phyloP scores from a whole-genome alignment of 2,888 invertebrate species.

The Phasia obesa region DNA sequence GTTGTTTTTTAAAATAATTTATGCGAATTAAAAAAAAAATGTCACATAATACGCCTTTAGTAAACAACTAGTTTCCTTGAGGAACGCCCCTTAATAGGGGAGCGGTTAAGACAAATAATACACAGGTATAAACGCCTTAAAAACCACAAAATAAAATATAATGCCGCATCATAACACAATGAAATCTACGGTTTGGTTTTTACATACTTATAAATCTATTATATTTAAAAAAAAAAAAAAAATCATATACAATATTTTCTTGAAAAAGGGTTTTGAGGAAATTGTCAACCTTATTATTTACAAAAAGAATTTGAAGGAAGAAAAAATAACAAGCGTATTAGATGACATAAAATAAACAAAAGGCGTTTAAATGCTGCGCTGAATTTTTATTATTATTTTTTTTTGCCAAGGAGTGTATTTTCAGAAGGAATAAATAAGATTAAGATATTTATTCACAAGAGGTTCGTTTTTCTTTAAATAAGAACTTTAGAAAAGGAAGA shows the following conservation, averaged over 20 bases:
- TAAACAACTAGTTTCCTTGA: conserved; percentile 51
- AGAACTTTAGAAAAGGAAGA: neutral
- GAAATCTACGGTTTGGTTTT: neutral
- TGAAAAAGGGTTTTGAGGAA: conserved; percentile 61
- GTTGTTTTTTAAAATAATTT: neutral
- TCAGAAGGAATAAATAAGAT: conserved; percentile 20
- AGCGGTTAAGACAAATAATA: conserved; percentile 13
- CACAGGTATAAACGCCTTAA: conserved; percentile 60
- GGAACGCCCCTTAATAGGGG: conserved; percentile 34
- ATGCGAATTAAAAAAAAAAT: conserved; percentile 11
- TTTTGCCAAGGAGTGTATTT: conserved; percentile 1
- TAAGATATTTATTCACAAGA: neutral
- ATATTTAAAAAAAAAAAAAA: neutral
- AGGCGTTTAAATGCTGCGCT: conserved; percentile 54
- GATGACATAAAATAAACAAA: conserved; percentile 66
- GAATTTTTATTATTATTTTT: neutral
- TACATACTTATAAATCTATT: neutral
- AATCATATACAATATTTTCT: no score
- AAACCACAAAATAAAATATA: conserved; percentile 52
- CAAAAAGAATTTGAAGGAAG: neutral
- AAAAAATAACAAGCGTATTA: conserved; percentile 63
- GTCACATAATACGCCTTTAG: conserved; percentile 59
- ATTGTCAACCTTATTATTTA: conserved; percentile 62
- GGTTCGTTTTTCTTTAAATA: neutral
- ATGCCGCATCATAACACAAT: conserved; percentile 34